Conservation (phyloP, 2,888 invertebrate genomes). For the Epirrita christyi region DNA sequence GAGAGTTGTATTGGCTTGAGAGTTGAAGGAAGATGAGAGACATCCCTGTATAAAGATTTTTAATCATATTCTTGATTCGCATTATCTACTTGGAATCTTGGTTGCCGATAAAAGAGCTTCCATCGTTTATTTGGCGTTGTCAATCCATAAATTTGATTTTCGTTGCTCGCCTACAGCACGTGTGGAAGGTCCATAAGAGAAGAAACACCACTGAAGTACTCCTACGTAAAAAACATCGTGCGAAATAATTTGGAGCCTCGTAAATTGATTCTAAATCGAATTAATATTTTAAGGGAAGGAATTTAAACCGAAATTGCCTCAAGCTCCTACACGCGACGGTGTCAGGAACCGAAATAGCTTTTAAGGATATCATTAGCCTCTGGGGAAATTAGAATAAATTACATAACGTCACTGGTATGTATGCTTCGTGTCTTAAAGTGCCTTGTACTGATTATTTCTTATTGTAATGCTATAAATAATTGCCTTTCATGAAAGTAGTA, state of each 20-base stretch:
- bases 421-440: constrained; percentile 25
- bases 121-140: neutral
- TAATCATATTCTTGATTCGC: neutral
- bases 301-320: constrained; percentile 46
- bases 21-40: neutral
- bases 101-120: neutral
- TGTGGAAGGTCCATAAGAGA: neutral
- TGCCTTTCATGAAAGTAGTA: constrained; percentile 9
- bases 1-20: neutral
- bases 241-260: constrained; percentile 6
- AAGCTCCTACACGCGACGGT: constrained; percentile 46
- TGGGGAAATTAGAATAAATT: constrained; percentile 77
- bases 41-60: neutral
- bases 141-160: neutral
- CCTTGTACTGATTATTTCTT: neutral
- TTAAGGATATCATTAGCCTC: constrained; percentile 71
- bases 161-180: no score
- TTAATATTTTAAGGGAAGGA: constrained; percentile 43
- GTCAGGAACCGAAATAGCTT: constrained; percentile 64
- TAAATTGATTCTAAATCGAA: constrained; percentile 43
- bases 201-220: neutral
- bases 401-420: constrained; percentile 51
- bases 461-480: no score
- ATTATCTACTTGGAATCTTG: neutral
- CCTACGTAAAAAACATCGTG: neutral